phyloP scores from a whole-genome alignment of 2,113 vertebrate genomes.

The Ceyx melanurus region DNA sequence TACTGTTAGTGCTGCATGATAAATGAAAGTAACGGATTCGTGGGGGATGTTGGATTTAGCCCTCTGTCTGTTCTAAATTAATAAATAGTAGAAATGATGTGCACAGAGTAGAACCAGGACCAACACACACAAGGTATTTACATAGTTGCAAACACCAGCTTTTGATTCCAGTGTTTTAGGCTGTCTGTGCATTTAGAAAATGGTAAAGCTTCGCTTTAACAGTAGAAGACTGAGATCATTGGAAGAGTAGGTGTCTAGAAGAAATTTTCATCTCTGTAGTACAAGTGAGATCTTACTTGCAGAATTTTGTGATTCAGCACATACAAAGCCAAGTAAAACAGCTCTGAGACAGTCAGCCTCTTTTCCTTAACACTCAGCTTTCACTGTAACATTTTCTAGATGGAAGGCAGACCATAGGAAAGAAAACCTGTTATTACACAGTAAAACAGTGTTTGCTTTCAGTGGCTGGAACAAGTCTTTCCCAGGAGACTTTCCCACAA shows the following conservation, averaged over 20 bases:
- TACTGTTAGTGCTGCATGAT: background rate
- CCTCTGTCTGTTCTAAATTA: background rate
- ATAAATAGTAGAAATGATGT: background rate
- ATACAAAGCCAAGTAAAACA: background rate
- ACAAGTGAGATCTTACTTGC: background rate
- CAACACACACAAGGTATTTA: fast-evolving
- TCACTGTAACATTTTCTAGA: background rate
- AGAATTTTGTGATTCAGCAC: background rate
- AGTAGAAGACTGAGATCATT: background rate
- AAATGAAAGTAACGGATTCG: background rate
- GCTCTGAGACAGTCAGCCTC: background rate
- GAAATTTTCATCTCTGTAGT: background rate
- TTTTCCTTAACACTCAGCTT: background rate
- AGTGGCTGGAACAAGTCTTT: background rate
- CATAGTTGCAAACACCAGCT: background rate
- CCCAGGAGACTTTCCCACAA: slow-evolving; percentile 9
- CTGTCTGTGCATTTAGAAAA: background rate
- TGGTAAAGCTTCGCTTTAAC: background rate
- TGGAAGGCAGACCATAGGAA: background rate
- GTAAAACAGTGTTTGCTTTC: slow-evolving; percentile 29
- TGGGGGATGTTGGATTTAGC: background rate
- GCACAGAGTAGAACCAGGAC: background rate
- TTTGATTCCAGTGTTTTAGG: background rate
- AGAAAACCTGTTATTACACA: background rate
- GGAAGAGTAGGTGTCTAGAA: background rate